Evolutionary conservation across 2,797 vertebrate species (phyloP).

Genomic region (Tenualosa ilisha): DNA sequence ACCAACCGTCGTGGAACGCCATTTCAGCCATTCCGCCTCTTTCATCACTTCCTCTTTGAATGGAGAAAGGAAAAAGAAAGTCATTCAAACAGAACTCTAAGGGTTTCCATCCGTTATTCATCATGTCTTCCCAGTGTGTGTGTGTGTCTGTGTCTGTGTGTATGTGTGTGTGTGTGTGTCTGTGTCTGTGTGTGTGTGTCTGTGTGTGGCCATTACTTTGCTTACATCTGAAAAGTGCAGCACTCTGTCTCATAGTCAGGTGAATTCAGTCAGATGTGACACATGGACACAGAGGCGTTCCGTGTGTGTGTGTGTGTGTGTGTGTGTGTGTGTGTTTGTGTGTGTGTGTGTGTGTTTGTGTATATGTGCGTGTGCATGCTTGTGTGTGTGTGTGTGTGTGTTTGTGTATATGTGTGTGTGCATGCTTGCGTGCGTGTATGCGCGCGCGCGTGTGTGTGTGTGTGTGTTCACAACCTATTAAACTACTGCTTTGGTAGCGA

Average conservation of each 20-base stretch:
- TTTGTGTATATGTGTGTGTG: neutral
- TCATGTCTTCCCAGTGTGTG: too few relatives aligned
- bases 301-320: neutral
- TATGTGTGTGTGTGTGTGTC: conserved; percentile 45
- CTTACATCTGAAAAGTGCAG: conserved; percentile 53
- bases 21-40: neutral
- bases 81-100: neutral
- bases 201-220: conserved; percentile 19
- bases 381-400: conserved; percentile 22
- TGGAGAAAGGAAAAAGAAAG: neutral
- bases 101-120: neutral
- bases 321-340: neutral
- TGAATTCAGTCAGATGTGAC: conserved; percentile 40
- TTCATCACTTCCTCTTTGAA: neutral
- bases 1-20: neutral
- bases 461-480: neutral
- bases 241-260: conserved; percentile 32
- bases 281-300: neutral
- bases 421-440: conserved; percentile 18
- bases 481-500: neutral
- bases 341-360: neutral
- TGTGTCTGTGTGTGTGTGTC: conserved; percentile 43
- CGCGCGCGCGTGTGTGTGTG: conserved; percentile 20
- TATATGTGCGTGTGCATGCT: conserved; percentile 21
- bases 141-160: neutral